Evolutionary conservation across 2,113 vertebrate genomes (phyloP), one percentile per base, ranked within the genome.

Genomic region (Raja brachyura): DNA sequence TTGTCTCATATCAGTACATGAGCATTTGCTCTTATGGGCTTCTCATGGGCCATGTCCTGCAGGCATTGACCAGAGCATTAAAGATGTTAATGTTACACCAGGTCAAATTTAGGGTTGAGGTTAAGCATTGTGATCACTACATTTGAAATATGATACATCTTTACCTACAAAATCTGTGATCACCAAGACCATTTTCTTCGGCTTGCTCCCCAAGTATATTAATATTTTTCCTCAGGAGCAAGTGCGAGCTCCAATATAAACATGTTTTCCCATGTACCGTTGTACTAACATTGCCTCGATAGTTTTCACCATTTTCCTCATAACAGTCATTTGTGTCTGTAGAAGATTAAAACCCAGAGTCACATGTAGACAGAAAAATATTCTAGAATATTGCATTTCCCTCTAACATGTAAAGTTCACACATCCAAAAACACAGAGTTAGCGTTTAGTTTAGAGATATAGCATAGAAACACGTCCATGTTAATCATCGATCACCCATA

Each of bases 141-240:
- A 85, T 25, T 10, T 31, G 28, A 83, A 1, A 73, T 73, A 73
- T 20, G 70, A 20, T 31, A 70, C 48, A 33, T 90, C 20, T 70
- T 93, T 96, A 97, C 97, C 97, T 96, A 95, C 97, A 97, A 94
- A 96, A 97, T 59, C 97, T 97, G 93, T 97, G 97, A 11, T 97
- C 96, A 61, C 96, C 96, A 0, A 97, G 94, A 22, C 95, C 97
- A 0, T 95, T 33, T 56, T 9, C 66, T 20, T 95, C 94, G 20
- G 96, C 96, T 0, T 95, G 93, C 74, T 96, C 94, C 94, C 96
- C 95, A 94, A 97, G 97, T 56, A 95, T 93, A 76, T 97, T 97
- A 93, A 96, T 94, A 78, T 93, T 59, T 28, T 95, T n/a, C 13
- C 94, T 93, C 88, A 96, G 93, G 93, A 97, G 96, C 73, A 93